Evolutionary conservation across 23 tunicate genomes (phyloP), one percentile per base, ranked within the genome.

Genomic region (Aplidium turbinatum): DNA sequence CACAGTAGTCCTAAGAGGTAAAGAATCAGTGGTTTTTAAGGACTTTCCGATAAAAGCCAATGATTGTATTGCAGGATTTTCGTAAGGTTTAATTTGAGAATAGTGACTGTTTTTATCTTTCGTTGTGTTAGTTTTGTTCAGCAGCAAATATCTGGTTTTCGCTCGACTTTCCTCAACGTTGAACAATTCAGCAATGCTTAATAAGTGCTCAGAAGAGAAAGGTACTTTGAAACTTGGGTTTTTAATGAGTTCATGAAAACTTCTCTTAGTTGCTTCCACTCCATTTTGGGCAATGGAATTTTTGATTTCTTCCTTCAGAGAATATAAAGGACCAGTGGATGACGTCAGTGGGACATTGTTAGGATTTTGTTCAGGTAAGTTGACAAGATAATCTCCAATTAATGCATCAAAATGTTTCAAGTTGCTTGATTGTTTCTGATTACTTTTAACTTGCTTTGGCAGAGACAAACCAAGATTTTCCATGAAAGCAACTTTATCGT

Each of bases 31-130:
- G 2, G 72, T 35, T 23, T 27, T 27, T 1, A 76, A 58, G 16
- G 86, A 39, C 35, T 76, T 73, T 57, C 97, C 97, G 29, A 91
- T 91, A 7, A 72, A 61, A n/a, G 97, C 91, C 28, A 91, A 71
- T 27, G 85, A 78, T 34, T 84, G 91, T 92, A 91, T 91, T 32
- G 97, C 87, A 42, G 91, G 79, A 47, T 76, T 91, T 22, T 79
- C 72, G 46, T 68, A 91, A n/a, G 82, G 78, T 45, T 70, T 48
- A n/a, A n/a, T n/a, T n/a, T n/a, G n/a, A n/a, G n/a, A n/a, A n/a
- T n/a, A n/a, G 22, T 6, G 22, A 47, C 22, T 16, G 28, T 2
- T 4, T 3, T 58, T 25, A 9, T 3, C 36, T 5, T 66, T 13
- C 9, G 11, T 9, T n/a, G n/a, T n/a, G n/a, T n/a, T n/a, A n/a